phyloP scores from a whole-genome alignment of 2,888 invertebrate species.

The Meliscaeva auricollis region DNA sequence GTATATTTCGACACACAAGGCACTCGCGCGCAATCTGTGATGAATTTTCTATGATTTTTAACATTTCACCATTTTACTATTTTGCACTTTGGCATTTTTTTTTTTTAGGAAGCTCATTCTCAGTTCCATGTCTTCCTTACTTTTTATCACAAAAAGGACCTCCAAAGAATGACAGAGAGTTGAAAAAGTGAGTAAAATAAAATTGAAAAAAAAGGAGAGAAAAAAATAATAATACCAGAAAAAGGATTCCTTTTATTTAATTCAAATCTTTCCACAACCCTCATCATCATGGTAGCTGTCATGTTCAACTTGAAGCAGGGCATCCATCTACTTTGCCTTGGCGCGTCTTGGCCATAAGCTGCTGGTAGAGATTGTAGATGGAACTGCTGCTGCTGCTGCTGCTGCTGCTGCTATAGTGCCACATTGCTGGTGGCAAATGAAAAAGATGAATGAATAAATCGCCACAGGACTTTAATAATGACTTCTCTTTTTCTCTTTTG shows the following conservation, averaged over 20 bases:
- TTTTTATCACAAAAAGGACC: background rate
- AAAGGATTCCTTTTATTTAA: slow-evolving; percentile 69
- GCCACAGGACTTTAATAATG: slow-evolving; percentile 76
- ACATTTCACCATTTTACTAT: slow-evolving; percentile 54
- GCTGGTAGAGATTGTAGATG: slow-evolving; percentile 16
- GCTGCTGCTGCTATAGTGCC: background rate
- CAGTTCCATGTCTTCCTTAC: background rate
- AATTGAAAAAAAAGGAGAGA: slow-evolving; percentile 3
- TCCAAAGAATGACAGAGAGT: background rate
- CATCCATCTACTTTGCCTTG: slow-evolving; percentile 63
- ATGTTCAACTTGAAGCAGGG: slow-evolving; percentile 72
- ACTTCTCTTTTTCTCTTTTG: slow-evolving; percentile 43
- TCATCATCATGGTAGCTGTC: slow-evolving; percentile 74
- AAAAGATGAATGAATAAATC: slow-evolving; percentile 72
- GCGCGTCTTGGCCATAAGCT: slow-evolving; percentile 47
- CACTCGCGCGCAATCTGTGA: slow-evolving; percentile 57
- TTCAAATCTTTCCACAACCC: slow-evolving; percentile 73
- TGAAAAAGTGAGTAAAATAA: slow-evolving; percentile 2
- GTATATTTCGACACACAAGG: slow-evolving; percentile 39
- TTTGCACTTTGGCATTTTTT: slow-evolving; percentile 68
- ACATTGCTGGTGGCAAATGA: slow-evolving; percentile 27
- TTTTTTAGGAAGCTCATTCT: slow-evolving; percentile 17
- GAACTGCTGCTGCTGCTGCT: slow-evolving; percentile 1
- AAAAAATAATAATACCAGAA: background rate
- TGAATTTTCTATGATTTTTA: slow-evolving; percentile 67